Evolutionary conservation across 2,797 vertebrate genomes (phyloP).

Genomic region (Bucorvus abyssinicus): DNA sequence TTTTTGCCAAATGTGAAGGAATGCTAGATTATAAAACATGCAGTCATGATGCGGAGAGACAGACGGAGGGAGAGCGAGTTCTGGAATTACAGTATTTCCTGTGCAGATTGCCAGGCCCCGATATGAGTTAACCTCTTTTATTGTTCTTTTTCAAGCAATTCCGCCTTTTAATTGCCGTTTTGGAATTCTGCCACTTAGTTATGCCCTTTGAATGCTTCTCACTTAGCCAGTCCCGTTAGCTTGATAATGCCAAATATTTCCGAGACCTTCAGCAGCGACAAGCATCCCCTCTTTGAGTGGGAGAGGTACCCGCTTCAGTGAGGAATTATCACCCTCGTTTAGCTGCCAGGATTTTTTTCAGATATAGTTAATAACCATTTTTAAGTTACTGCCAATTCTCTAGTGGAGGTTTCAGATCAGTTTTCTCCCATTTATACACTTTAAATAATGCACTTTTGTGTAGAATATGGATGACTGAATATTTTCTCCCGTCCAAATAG

Average conservation of each 20-base stretch:
- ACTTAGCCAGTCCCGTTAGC: conserved; percentile 41
- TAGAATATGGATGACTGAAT: conserved; percentile 40
- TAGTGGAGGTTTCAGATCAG: background rate
- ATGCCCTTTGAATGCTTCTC: conserved; percentile 56
- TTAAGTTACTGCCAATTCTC: conserved; percentile 22
- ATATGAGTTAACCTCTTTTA: conserved; percentile 53
- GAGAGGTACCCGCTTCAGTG: background rate
- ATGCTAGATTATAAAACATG: background rate
- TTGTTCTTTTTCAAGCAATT: conserved; percentile 60
- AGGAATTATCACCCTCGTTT: conserved; percentile 2
- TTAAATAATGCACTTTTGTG: conserved; percentile 34
- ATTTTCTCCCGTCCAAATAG: conserved; percentile 50
- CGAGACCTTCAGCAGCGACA: background rate
- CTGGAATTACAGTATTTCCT: conserved; percentile 47
- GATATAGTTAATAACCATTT: conserved; percentile 12
- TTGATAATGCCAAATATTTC: conserved; percentile 37
- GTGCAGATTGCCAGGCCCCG: conserved; percentile 21
- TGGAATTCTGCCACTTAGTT: conserved; percentile 54
- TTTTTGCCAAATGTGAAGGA: background rate
- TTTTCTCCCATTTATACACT: conserved; percentile 25
- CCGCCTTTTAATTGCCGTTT: conserved; percentile 64
- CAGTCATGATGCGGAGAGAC: background rate
- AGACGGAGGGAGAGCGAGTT: background rate
- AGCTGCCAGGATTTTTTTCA: background rate
- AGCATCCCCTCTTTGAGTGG: background rate